Evolutionary conservation across 2,113 vertebrate genomes (phyloP).

Genomic region (Sinosuthora webbiana): DNA sequence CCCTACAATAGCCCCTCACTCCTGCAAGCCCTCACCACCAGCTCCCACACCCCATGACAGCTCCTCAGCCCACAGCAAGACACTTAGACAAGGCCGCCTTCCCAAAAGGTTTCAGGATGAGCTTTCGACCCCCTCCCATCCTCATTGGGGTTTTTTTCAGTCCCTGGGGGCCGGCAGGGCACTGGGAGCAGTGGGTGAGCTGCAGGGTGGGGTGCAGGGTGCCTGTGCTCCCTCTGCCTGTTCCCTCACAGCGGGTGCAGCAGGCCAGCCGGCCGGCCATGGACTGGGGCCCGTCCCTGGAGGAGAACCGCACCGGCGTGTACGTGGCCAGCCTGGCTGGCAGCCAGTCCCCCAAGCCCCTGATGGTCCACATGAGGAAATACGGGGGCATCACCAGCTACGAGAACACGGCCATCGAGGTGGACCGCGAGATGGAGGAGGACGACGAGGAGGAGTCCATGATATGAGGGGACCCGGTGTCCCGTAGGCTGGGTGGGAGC

Average conservation of each 20-base stretch:
- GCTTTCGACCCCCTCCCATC: not conserved
- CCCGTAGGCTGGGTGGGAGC: not conserved
- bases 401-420: slow-evolving; percentile 79
- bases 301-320: slow-evolving; percentile 79
- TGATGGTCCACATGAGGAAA: slow-evolving; percentile 84
- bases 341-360: slow-evolving; percentile 79
- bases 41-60: not conserved
- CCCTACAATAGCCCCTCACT: not conserved
- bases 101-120: not conserved
- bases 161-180: not conserved
- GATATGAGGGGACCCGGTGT: slow-evolving; percentile 62
- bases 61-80: not conserved
- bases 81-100: not conserved
- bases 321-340: slow-evolving; percentile 76
- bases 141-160: fast-evolving
- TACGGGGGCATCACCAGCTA: slow-evolving; percentile 83
- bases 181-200: not conserved
- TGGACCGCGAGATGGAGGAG: slow-evolving; percentile 79
- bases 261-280: slow-evolving; percentile 78
- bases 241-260: slow-evolving; percentile 67
- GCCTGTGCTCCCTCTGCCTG: not conserved
- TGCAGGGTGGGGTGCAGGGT: not conserved
- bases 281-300: slow-evolving; percentile 80
- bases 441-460: slow-evolving; percentile 77
- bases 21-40: not conserved